Evolutionary conservation across 2,888 invertebrate species (phyloP).

Genomic region (Brenthis ino): DNA sequence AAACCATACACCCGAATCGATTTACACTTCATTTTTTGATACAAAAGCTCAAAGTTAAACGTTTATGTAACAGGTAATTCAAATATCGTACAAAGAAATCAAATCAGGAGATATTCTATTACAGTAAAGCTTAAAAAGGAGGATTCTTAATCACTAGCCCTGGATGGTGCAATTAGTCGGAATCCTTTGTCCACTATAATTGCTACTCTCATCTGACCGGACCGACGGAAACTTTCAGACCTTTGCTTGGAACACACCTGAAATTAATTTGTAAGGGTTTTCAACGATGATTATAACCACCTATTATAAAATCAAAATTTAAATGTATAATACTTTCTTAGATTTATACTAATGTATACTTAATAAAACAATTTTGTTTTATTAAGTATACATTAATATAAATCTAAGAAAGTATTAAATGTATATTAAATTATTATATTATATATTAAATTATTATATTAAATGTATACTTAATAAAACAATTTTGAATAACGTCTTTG

Average conservation of each 20-base stretch:
- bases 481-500: too few species aligned
- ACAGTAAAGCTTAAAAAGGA: constrained; percentile 27
- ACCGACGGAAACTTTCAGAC: constrained; percentile 30
- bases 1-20: too few species aligned
- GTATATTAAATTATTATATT: too few species aligned
- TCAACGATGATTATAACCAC: constrained; percentile 5
- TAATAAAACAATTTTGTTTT: too few species aligned
- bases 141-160: constrained; percentile 30
- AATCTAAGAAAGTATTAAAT: too few species aligned
- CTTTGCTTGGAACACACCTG: constrained; percentile 26
- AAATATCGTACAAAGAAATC: constrained; percentile 17
- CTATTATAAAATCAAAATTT: too few species aligned
- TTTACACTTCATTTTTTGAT: neutral
- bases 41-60: neutral
- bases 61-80: constrained; percentile 5
- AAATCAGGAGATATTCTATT: constrained; percentile 23
- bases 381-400: too few species aligned
- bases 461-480: too few species aligned
- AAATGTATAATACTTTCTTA: too few species aligned
- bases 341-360: too few species aligned
- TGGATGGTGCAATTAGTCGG: constrained; percentile 31
- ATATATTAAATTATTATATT: too few species aligned
- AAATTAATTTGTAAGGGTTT: constrained; percentile 24
- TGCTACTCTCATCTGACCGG: constrained; percentile 34
- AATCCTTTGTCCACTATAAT: constrained; percentile 34